Percentiles rank a stretch among this genome's conserved stretches.
These are phyloP conservation scores for Drosophila quinaria DNA, from an alignment of 2,888 invertebrate genomes.

Conservation along the genomic window DNA sequence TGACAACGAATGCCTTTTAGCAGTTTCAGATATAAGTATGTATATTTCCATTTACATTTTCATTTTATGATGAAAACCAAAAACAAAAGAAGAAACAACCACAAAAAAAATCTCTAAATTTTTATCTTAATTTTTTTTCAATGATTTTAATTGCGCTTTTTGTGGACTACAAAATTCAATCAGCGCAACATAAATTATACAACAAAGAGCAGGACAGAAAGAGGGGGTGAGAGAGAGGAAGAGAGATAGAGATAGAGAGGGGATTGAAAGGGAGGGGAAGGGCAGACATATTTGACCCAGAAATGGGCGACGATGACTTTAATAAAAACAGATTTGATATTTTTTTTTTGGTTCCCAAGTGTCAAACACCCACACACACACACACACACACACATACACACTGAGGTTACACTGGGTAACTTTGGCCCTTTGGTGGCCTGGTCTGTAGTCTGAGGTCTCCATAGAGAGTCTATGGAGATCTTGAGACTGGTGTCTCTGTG, in stretches of 20 bases:
- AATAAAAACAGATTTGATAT: slow-evolving; percentile 66
- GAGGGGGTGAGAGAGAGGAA: neutral
- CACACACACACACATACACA: slow-evolving; percentile 34
- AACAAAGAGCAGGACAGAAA: slow-evolving; percentile 17
- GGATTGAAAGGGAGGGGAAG: neutral
- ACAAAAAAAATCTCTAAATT: slow-evolving; percentile 34
- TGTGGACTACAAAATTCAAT: slow-evolving; percentile 70
- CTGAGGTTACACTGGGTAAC: neutral
- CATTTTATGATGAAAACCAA: slow-evolving; percentile 34
- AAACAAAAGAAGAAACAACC: slow-evolving; percentile 11
- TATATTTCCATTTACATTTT: slow-evolving; percentile 38
- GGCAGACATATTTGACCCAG: slow-evolving; percentile 63
- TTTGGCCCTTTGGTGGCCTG: slow-evolving; percentile 24
- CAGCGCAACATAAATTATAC: slow-evolving; percentile 75
- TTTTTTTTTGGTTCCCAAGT: slow-evolving; percentile 37
- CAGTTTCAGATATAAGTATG: neutral
- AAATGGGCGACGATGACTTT: slow-evolving; percentile 61
- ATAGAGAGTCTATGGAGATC: neutral
- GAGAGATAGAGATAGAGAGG: neutral
- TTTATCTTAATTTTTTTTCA: slow-evolving; percentile 54
- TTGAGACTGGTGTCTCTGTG: slow-evolving; percentile 7
- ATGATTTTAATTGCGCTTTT: slow-evolving; percentile 76
- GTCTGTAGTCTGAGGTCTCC: slow-evolving; percentile 8
- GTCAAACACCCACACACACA: slow-evolving; percentile 35
- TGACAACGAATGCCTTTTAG: slow-evolving; percentile 59